phyloP scores from a whole-genome alignment of 2,888 invertebrate genomes.

The Cancer borealis region DNA sequence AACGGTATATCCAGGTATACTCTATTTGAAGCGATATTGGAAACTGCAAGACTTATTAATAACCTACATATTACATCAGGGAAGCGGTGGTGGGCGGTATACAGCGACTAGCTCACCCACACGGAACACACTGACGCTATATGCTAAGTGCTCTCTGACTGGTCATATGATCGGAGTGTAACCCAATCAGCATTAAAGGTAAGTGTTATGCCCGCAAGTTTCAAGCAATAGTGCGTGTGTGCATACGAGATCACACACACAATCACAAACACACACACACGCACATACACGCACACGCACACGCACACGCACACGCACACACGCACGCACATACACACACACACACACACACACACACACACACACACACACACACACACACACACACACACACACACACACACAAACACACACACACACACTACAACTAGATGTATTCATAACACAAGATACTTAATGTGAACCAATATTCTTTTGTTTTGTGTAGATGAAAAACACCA shows the following conservation, averaged over 20 bases:
- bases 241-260: background rate
- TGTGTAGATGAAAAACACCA: background rate
- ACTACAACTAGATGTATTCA: no score
- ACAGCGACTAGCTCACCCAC: background rate
- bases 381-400: background rate
- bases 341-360: background rate
- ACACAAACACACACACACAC: no score
- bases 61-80: background rate
- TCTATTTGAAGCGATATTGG: background rate
- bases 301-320: background rate
- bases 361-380: conserved; percentile 9
- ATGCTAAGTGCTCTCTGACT: conserved; percentile 20
- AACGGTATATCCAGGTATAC: background rate
- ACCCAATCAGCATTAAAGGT: conserved; percentile 20
- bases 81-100: background rate
- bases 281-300: background rate
- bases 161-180: background rate
- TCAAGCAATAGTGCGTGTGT: background rate
- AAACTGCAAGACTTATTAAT: background rate
- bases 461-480: background rate
- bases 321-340: no score
- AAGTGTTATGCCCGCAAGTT: conserved; percentile 1
- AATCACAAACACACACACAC: conserved; percentile 14
- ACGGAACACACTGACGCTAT: background rate
- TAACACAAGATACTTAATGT: no score